Base-by-base conservation (phyloP, 2,113 vertebrate species). In the Alaudala cheleensis region DNA sequence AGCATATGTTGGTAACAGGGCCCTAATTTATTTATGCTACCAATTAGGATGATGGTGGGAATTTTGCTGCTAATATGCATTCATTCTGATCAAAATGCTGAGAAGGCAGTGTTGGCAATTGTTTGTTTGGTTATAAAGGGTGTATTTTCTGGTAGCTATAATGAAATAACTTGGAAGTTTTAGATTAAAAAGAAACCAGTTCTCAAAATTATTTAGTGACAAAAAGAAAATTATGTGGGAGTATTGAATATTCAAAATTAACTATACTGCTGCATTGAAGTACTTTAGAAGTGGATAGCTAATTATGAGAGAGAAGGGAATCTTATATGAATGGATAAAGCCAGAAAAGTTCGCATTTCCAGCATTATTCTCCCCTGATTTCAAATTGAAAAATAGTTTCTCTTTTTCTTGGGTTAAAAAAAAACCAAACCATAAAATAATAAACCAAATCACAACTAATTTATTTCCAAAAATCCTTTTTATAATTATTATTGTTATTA, bases 41-140 rank as follows among this genome's bases (percentile, higher is more conserved):
- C 9, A 39, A 1, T 67, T 81, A 40, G 26, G 53, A 37, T 0
- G 0, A 20, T 29, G 37, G 17, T 74, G 51, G 64, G 57, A 72
- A 34, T 82, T 81, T 71, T 67, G 39, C 15, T 56, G 37, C 47
- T 57, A 13, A 14, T 34, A 33, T 23, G 22, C 6, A 12, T 85
- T 91, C 54, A 47, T 62, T 81, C 22, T 77, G 11, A 51, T n/a
- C 14, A 65, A 61, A 57, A 11, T 40, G 6, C 51, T 58, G 33
- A 53, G n/a, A 77, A 53, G 40, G 26, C 20, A 60, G 19, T 11
- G 40, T 34, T 60, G 17, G 6, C 0, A 0, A 2, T 22, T 44
- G 26, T 21, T 58, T 66, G 19, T 33, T 73, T 60, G 31, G 66
- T 47, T 57, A 79, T 44, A 58, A 81, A 78, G 13, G 1, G 4